Evolutionary conservation across 2,797 vertebrate species (phyloP), one percentile per base, ranked within the genome.

Genomic region (Alca torda): DNA sequence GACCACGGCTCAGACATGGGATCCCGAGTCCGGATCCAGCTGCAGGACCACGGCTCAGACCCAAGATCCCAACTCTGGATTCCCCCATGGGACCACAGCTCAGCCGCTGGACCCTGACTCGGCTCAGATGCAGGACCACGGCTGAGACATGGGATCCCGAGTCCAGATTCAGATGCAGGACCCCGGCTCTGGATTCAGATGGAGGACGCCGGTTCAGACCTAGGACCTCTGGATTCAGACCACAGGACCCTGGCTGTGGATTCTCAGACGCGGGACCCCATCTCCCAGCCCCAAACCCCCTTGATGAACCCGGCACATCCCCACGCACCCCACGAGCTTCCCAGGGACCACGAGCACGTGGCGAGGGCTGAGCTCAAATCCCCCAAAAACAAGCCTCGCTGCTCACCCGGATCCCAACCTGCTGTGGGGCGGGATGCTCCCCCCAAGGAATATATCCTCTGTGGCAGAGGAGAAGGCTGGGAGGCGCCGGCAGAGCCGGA

Each of bases 341-440:
- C 1, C 5, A 1, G 13, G 50, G 26, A 18, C 45, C n/a, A 5
- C 0, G 4, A 60, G 24, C 1, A 0, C 5, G 50, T 4, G 46
- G 26, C 0, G 1, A 75, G 50, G 53, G 72, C 86, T 24, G 80
- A 81, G 46, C 37, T 70, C 64, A n/a, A 59, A 67, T 6, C 12
- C 48, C 80, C 60, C 59, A 2, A n/a, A 16, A 46, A 4, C 43
- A 30, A 45, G 6, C 24, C 39, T 26, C 2, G 0, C 8, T 8
- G 4, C 9, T 43, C 46, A 9, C 50, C 21, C 3, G 1, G 35
- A 61, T 37, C 56, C 69, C 69, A 48, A 11, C 24, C 2, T 1
- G 0, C 48, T 11, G 51, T 1, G 7, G 39, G 31, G 33, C 1
- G 3, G 33, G 77, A 48, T 43, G 53, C 61, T 50, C n/a, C 41